Conservation (phyloP, 2,113 vertebrate species). For the Trematomus loennbergii region DNA sequence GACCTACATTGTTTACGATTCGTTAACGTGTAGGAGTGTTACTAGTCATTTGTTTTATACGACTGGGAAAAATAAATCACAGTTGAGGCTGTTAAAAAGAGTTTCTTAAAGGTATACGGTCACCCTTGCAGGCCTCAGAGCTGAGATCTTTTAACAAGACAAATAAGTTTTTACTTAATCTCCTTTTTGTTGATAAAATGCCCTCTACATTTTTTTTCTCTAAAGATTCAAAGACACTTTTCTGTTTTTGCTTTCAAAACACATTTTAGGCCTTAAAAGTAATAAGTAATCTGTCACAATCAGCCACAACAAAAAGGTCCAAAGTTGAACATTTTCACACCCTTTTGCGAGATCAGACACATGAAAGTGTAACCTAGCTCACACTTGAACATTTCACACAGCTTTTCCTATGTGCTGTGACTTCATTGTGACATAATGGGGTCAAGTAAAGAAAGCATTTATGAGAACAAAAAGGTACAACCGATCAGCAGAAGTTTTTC, state of each 20-base stretch:
- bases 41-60: neutral
- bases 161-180: neutral
- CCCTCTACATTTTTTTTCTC: too few species aligned
- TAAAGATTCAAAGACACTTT: neutral
- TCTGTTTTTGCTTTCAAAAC: neutral
- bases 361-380: neutral
- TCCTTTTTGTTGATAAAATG: neutral
- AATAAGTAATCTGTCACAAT: neutral
- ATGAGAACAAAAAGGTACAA: neutral
- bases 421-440: neutral
- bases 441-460: neutral
- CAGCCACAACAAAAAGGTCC: neutral
- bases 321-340: slow-evolving; percentile 20
- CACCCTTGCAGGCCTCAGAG: neutral
- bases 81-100: neutral
- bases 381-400: neutral
- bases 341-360: slow-evolving; percentile 2
- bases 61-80: neutral
- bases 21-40: slow-evolving; percentile 2
- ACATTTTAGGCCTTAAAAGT: neutral
- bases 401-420: neutral
- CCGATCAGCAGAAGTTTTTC: neutral
- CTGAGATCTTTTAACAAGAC: too few species aligned
- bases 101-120: neutral
- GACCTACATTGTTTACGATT: slow-evolving; percentile 71